A percentile compares a stretch with the other conserved stretches of the same genome.
These are phyloP conservation scores for Cyphomyrus discorhynchus DNA, from an alignment of 2,113 vertebrate species.

Conservation along the genomic window DNA sequence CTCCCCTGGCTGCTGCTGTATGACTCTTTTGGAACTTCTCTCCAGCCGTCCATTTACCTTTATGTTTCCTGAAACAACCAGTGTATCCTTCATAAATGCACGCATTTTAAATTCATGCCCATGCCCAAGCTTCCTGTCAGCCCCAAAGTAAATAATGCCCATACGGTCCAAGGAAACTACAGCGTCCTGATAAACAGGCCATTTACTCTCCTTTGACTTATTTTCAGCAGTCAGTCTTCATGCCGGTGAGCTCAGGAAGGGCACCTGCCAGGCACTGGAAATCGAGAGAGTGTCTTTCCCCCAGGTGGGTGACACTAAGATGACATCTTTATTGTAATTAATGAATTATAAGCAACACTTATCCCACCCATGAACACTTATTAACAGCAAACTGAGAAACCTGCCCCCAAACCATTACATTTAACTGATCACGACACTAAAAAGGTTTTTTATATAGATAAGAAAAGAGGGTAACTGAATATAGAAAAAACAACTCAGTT, in stretches of 20 bases:
- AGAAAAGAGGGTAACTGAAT: neutral
- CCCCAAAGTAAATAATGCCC: slow-evolving; percentile 8
- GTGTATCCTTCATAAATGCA: neutral
- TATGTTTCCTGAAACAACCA: neutral
- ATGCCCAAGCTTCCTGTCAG: neutral
- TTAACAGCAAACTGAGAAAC: neutral
- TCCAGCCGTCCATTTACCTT: neutral
- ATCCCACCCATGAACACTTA: neutral
- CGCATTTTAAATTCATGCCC: slow-evolving; percentile 14
- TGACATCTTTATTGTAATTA: neutral
- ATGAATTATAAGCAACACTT: neutral
- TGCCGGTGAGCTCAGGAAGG: neutral
- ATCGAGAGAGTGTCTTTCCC: neutral
- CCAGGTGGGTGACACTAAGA: neutral
- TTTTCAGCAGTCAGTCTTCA: slow-evolving; percentile 5
- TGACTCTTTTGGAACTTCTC: neutral
- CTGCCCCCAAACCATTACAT: neutral
- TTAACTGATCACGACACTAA: neutral
- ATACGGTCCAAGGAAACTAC: neutral
- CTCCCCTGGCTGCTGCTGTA: neutral
- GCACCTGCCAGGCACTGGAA: neutral
- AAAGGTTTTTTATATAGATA: neutral
- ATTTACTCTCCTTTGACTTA: slow-evolving; percentile 22
- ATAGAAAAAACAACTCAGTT: neutral
- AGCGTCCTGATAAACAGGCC: neutral